Base-by-base conservation (phyloP, 2,888 invertebrate species). In the Eugnorisma glareosa region DNA sequence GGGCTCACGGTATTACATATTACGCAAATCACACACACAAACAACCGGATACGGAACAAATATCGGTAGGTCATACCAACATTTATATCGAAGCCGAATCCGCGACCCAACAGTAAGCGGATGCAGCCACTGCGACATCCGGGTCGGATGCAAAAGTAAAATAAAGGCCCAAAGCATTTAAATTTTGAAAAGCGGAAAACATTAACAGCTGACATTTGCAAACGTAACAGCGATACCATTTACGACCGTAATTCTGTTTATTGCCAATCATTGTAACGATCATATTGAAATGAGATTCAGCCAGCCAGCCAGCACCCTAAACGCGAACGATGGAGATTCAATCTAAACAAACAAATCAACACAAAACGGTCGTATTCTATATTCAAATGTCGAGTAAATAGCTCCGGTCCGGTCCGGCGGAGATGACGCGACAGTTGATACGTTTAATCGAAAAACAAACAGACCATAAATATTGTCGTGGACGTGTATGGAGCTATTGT, bases 401-500 rank as follows among this genome's bases (percentile, higher is more conserved):
- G 90, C 86, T 88, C 84, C 86, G 85, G 81, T 89, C 90, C 89
- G 89, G 85, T 85, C 75, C 59, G 63, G 73, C 77, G 77, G 87
- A 81, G 83, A 79, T 84, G 88, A 87, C 87, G 87, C 86, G 85
- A 86, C 86, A 82, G 87, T 89, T 86, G 83, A 83, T 88, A 90
- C 90, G 89, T 91, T 92, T 92, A 92, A 93, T 92, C 93, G 92
- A 92, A 93, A 93, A 93, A 90, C 92, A 92, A 91, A 92, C 91
- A 88, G 88, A 90, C 88, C 91, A 90, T 89, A 90, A 91, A 91
- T 90, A 91, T 86, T 81, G 88, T 82, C 71, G 79, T 72, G 77
- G 81, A 75, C 80, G 69, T 75, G 82, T 87, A 78, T 80, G 69
- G 73, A 82, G 73, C 63, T 72, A 78, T 78, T 57, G 77, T 82